Conservation (phyloP, 2,888 invertebrate genomes). For the Selenia dentaria region DNA sequence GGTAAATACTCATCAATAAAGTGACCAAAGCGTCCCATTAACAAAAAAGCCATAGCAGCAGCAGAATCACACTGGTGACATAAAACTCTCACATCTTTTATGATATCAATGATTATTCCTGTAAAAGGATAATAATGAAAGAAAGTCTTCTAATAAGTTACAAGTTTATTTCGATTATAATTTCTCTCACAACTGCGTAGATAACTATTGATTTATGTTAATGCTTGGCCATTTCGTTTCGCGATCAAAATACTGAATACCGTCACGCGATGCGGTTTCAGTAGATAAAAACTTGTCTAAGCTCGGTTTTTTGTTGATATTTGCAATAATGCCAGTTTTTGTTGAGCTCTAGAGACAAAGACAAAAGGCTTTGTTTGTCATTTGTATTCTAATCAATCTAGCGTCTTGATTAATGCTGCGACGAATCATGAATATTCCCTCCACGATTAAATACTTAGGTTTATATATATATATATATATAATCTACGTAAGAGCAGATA, state of each 20-base stretch:
- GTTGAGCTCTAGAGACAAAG: conserved; percentile 9
- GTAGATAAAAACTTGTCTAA: conserved; percentile 30
- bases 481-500: no score
- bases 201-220: conserved; percentile 63
- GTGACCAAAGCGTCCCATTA: no score
- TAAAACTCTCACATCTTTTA: no score
- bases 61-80: no score
- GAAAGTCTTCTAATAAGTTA: no score
- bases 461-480: no score
- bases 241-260: conserved; percentile 49
- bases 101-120: no score
- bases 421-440: conserved; percentile 3
- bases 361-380: conserved; percentile 3
- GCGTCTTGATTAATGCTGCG: neutral
- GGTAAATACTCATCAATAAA: no score
- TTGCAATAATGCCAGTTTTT: conserved; percentile 12
- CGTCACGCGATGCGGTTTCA: conserved; percentile 51
- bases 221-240: conserved; percentile 50
- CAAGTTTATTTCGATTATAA: no score
- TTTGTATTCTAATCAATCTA: conserved; percentile 11
- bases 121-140: no score
- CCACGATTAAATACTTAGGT: neutral
- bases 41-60: no score
- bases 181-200: conserved; percentile 35
- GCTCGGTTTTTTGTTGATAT: conserved; percentile 9